Conservation (phyloP, 2,888 invertebrate species). For the Anodontia alba region DNA sequence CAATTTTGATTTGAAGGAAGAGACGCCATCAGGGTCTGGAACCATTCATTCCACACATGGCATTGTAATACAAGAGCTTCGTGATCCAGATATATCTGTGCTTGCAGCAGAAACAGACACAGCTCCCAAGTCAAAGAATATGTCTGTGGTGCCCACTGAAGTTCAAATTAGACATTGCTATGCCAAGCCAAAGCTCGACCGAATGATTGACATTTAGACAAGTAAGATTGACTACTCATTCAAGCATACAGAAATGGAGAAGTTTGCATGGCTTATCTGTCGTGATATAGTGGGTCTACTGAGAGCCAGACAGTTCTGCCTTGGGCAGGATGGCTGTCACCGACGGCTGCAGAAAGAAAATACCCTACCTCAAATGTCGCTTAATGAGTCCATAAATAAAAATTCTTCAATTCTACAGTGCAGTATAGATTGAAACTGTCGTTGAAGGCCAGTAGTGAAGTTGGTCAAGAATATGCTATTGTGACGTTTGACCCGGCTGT, state of each 20-base stretch:
- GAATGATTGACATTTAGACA: conserved; percentile 8
- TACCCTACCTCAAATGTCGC: not conserved
- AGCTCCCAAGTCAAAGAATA: not conserved
- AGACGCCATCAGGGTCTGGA: conserved; percentile 26
- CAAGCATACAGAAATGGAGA: not conserved
- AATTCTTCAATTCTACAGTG: conserved; percentile 27
- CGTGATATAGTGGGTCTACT: conserved; percentile 11
- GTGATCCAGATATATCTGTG: not conserved
- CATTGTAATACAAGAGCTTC: conserved; percentile 28
- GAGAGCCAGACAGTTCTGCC: conserved; percentile 10
- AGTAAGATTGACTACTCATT: not conserved
- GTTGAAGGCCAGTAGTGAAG: too few relatives aligned
- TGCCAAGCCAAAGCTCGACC: conserved; percentile 36
- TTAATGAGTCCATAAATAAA: not conserved
- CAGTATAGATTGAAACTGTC: too few relatives aligned
- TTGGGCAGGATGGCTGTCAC: conserved; percentile 35
- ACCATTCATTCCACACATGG: conserved; percentile 33
- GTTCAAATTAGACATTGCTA: conserved; percentile 32
- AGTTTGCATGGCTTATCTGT: conserved; percentile 31
- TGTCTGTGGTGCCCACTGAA: not conserved
- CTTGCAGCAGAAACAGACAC: not conserved
- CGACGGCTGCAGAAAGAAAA: too few relatives aligned
- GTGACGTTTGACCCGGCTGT: conserved; percentile 19
- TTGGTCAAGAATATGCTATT: conserved; percentile 8
- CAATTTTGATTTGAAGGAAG: conserved; percentile 34